Base-by-base conservation (phyloP, 2,113 vertebrate genomes). In the Pimephales promelas region DNA sequence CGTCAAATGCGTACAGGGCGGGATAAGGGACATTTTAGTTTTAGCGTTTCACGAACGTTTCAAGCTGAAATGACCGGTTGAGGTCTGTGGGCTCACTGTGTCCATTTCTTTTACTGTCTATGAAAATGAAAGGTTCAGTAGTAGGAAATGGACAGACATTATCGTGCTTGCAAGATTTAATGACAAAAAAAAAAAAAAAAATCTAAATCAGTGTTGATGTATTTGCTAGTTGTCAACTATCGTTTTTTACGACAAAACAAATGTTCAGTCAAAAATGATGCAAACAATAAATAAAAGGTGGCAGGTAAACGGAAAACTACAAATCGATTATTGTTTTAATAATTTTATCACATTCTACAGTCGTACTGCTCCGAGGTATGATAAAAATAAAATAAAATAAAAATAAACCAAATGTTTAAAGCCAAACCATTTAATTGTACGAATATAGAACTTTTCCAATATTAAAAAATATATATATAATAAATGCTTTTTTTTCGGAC, bases 1-100 rank as follows among this genome's bases (percentile, higher is more conserved):
- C 43, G 36, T 73, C 77, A 61, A 2, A 24, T 26, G 9, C 8
- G 75, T 45, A 79, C 83, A 57, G 83, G 18, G 18, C 11, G 83
- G 2, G 62, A 61, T 16, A 14, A 49, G 49, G 76, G 83, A 78
- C 74, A 70, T 2, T 26, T 45, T 1, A 14, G 20, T 11, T 28
- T 79, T 3, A 22, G 66, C 76, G 43, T 81, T 80, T 64, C 43
- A 5, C 34, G 11, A 10, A n/a, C 9, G 9, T 40, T 68, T 22
- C 20, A 9, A 36, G 62, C 4, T 40, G 22, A 36, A 66, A 20
- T 10, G 18, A 18, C 6, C 3, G 3, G 31, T 28, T 28, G 28
- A 28, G 28, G 28, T 28, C 28, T 28, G 2, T 28, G 28, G 28
- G 28, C 28, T 28, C 28, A 2, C 28, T 28, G 28, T 28, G 28